Base-by-base conservation (phyloP, 2,888 invertebrate genomes). In the Pseudoips prasinana region DNA sequence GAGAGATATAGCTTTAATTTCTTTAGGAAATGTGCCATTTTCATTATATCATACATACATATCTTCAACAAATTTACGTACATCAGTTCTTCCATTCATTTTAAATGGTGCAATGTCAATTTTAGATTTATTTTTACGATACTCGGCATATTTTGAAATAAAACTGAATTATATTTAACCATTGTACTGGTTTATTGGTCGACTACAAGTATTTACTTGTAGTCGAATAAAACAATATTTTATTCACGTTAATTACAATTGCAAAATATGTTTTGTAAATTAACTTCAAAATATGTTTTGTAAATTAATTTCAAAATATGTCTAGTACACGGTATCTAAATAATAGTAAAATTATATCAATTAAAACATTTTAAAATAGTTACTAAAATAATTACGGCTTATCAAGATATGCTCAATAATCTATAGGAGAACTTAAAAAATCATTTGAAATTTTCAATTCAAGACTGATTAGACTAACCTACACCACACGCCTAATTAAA, bases 381-480 rank as follows among this genome's bases (percentile, higher is more conserved):
- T 25, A 35, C 2, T 25, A 19, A 20, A 36, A 43, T 49, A 45
- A 37, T 43, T 57, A 61, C 46, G 57, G 67, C 68, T 69, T 72
- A 64, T 64, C 58, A 60, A 54, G 58, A 58, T 48, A 66, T 70
- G 78, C 77, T 78, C 78, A 78, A 76, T 64, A 60, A 53, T 59
- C 56, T 56, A 53, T 54, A 54, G 42, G 55, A 46, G 44, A 48
- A 38, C 32, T 35, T 29, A 29, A 39, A 28, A 48, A 25, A 54
- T 57, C 39, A 54, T 60, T 68, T 67, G 40, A 60, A 74, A 68
- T 64, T 74, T 76, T 83, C 79, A 65, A 81, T 76, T 77, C 80
- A 86, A 86, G 85, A 86, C 85, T 86, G 85, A 86, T 76, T 85
- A 85, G 84, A 81, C 66, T 82, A 66, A 80, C 74, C 69, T 66